Conservation (phyloP, 2,797 vertebrate genomes). For the Oreochromis mossambicus region DNA sequence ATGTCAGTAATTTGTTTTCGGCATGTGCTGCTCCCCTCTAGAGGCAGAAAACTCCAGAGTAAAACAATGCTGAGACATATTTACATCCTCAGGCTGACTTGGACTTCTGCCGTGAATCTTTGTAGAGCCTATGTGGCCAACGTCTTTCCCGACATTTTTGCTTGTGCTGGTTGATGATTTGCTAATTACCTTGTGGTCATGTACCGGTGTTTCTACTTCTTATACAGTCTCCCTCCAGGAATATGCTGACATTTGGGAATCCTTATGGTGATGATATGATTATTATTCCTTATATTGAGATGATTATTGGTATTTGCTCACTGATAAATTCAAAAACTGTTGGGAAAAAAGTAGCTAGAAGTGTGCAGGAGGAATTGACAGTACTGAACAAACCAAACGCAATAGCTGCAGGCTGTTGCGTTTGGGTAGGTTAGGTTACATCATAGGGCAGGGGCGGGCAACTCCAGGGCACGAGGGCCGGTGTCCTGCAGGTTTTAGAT, state of each 20-base stretch:
- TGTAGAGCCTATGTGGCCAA: neutral
- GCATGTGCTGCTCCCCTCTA: neutral
- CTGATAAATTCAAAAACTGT: neutral
- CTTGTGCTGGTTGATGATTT: neutral
- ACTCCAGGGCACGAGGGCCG: neutral
- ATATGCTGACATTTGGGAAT: neutral
- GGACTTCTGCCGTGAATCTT: neutral
- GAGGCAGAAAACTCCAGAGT: neutral
- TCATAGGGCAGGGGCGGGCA: neutral
- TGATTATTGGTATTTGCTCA: neutral
- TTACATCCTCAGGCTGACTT: neutral
- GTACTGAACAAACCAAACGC: neutral
- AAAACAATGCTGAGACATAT: neutral
- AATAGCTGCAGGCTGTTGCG: neutral
- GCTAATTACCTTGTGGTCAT: neutral
- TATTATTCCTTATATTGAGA: neutral
- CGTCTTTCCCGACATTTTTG: neutral
- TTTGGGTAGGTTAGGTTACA: neutral
- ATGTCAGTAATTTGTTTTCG: neutral
- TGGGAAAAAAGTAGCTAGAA: neutral
- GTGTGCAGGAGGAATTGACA: neutral
- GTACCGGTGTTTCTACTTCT: neutral
- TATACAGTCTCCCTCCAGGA: neutral
- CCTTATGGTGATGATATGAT: neutral
- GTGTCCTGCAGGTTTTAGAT: neutral